These are phyloP conservation scores for Chamaea fasciata DNA, from an alignment of 2,113 vertebrate species.

Conservation along the genomic window DNA sequence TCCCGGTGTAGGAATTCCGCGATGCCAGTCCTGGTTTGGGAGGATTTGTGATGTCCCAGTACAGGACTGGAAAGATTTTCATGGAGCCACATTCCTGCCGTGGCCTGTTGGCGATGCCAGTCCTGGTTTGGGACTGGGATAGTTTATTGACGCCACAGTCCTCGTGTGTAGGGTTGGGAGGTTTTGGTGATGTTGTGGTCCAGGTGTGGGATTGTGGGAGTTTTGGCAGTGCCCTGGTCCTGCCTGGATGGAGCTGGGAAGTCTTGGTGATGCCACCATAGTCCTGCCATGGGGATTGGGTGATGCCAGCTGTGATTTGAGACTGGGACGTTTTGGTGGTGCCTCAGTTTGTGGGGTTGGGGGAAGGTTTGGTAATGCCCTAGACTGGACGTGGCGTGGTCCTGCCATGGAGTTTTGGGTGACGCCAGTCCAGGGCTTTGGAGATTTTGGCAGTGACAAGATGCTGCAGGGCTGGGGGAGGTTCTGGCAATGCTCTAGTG, in stretches of 20 bases:
- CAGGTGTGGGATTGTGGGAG: not conserved
- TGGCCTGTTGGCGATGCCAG: not conserved
- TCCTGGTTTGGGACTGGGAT: not conserved
- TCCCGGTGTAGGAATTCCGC: not conserved
- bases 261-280: not conserved
- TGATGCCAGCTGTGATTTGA: not conserved
- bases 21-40: not conserved
- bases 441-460: not conserved
- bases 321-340: not conserved
- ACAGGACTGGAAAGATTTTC: not conserved
- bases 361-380: not conserved
- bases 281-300: not conserved
- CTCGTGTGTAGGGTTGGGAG: not conserved
- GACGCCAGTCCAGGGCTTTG: no score
- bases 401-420: not conserved
- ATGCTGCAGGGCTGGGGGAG: not conserved
- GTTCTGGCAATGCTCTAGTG: rapidly evolving
- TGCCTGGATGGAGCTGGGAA: not conserved
- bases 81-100: rapidly evolving
- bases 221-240: not conserved
- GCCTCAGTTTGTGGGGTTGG: not conserved
- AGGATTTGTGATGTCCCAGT: not conserved
- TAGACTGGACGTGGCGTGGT: rapidly evolving
- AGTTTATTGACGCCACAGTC: not conserved
- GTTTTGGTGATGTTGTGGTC: not conserved